Percentiles rank a stretch among this genome's conserved stretches.
Conservation (phyloP, 2,888 invertebrate genomes). For the Chromoteleia sp. region DNA sequence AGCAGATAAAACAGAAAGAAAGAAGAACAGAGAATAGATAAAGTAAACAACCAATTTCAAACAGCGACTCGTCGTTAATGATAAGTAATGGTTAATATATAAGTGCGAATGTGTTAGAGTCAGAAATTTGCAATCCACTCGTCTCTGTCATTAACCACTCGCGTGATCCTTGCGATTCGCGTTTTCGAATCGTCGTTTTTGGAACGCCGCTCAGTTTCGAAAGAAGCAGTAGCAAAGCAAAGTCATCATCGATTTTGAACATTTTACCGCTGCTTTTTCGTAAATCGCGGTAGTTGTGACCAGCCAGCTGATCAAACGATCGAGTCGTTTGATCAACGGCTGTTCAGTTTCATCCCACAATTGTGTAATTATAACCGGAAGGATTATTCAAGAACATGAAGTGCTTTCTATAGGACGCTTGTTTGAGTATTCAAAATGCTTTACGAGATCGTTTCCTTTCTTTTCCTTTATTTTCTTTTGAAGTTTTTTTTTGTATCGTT, state of each 20-base stretch:
- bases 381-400: slow-evolving; percentile 42
- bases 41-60: slow-evolving; percentile 41
- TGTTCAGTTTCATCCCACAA: slow-evolving; percentile 50
- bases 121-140: slow-evolving; percentile 55
- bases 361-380: slow-evolving; percentile 59
- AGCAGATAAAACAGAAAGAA: slow-evolving; percentile 12
- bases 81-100: slow-evolving; percentile 43
- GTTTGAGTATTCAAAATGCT: slow-evolving; percentile 71
- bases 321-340: slow-evolving; percentile 12
- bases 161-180: slow-evolving; percentile 22
- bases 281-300: slow-evolving; percentile 23
- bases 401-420: slow-evolving; percentile 69
- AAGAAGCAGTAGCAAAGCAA: slow-evolving; percentile 4
- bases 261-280: slow-evolving; percentile 15
- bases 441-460: slow-evolving; percentile 76
- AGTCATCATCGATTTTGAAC: background rate
- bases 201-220: slow-evolving; percentile 23
- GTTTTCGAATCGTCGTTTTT: slow-evolving; percentile 20
- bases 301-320: slow-evolving; percentile 8
- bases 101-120: slow-evolving; percentile 62
- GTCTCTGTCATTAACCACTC: slow-evolving; percentile 57
- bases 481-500: slow-evolving; percentile 76
- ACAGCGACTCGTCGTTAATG: slow-evolving; percentile 55
- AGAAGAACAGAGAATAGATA: slow-evolving; percentile 8
- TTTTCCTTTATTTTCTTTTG: slow-evolving; percentile 34